These are phyloP conservation scores for Hymenopus coronatus DNA, from an alignment of 2,888 invertebrate species.

Conservation along the genomic window DNA sequence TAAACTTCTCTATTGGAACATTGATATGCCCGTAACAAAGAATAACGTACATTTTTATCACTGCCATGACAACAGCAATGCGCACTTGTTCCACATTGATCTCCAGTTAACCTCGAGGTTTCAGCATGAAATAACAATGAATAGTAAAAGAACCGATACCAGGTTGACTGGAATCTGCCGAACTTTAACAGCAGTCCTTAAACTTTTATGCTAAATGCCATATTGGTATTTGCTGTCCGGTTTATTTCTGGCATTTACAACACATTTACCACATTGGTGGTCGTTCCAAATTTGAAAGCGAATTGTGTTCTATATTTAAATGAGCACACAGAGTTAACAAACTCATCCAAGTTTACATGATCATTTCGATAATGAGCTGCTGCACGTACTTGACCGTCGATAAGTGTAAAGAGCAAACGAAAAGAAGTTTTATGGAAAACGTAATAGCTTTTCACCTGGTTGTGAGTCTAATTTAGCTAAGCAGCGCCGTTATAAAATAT, in stretches of 20 bases:
- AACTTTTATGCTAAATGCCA: not conserved
- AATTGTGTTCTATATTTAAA: not conserved
- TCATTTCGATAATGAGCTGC: no score
- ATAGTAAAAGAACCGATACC: not conserved
- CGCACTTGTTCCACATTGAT: not conserved
- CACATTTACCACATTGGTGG: not conserved
- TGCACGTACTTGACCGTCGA: no score
- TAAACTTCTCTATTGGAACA: no score
- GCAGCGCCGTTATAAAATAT: no score
- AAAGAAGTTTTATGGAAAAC: no score
- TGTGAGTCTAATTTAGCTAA: no score
- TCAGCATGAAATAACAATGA: not conserved
- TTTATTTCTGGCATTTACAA: not conserved
- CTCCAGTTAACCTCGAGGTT: not conserved
- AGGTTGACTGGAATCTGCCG: not conserved
- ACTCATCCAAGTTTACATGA: no score
- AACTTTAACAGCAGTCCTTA: not conserved
- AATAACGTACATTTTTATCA: not conserved
- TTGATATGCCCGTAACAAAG: no score
- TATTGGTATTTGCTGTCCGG: no score
- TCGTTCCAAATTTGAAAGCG: not conserved
- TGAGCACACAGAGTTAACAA: no score
- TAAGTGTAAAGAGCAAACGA: no score
- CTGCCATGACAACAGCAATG: not conserved
- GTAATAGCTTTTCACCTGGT: no score